Base-by-base conservation (phyloP, 2,113 vertebrate species). In the Misgurnus mizolepis region DNA sequence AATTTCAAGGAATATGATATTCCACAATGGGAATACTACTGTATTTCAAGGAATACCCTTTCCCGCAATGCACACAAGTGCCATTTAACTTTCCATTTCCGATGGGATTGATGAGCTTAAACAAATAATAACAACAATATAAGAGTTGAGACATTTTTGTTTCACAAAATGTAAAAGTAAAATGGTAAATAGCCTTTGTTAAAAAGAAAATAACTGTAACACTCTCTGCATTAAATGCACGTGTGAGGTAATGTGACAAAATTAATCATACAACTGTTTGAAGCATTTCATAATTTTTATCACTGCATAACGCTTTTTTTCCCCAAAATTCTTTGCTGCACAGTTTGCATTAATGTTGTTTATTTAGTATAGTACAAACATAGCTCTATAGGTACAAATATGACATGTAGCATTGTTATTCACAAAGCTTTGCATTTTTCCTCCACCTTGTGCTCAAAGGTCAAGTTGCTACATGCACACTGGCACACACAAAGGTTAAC, bases 401-500 rank as follows among this genome's bases (percentile, higher is more conserved):
- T n/a, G 17, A 56, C 17, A 8, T 56, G 5, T 11, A 34, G 22
- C 58, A 53, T 40, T 76, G 27, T 61, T 53, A 70, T 67, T 72
- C 64, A 84, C 60, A 75, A 79, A 81, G 69, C 68, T 17, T 78
- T 74, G 67, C 64, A 84, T 78, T 79, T 74, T 27, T 84, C 56
- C 66, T 84, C 55, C 53, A 81, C 79, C 68, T 81, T 69, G 58
- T 77, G 53, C 76, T 81, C 76, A 81, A 81, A 84, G 80, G 79
- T 84, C 76, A 81, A 72, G 69, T 74, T 69, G 75, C 80, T 41
- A 67, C 55, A 64, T 67, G 64, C 68, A 60, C 34, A 75, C 50
- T 49, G 34, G 40, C 67, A 72, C 73, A 80, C 67, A 55, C 6
- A 56, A 22, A 47, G 55, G 79, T 58, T 55, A 66, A 82, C 47